Evolutionary conservation across 2,888 invertebrate genomes (phyloP), one percentile per base, ranked within the genome.

Genomic region (Chouioia cunea): DNA sequence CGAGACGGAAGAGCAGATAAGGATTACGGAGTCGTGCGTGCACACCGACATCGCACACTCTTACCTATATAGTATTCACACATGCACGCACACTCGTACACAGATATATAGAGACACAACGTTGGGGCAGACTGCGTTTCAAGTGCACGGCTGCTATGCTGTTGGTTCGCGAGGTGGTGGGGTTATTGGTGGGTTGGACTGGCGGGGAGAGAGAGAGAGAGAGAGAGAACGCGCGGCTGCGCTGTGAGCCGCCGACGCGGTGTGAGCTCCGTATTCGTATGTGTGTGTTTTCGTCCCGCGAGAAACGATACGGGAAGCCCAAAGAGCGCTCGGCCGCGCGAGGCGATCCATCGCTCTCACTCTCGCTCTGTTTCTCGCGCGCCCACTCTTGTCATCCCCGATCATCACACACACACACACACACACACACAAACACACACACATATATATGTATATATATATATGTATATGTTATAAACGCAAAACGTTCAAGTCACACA

Each of bases 301-400:
- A 67, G 73, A 70, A 62, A 56, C 70, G 72, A 46, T 58, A 56
- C 46, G 50, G 52, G 60, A 66, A 53, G 47, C 53, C 72, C 73
- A 73, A 73, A 71, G 73, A 73, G 73, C 71, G 71, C 71, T 68
- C 62, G 71, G 63, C 71, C 68, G 68, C 73, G 60, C 70, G 66
- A 73, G 70, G 65, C 72, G 68, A 65, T 73, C 53, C 65, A 64
- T 46, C 59, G 69, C 46, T 46, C 10, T 27, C 22, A n/a, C 46
- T 58, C 46, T n/a, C 44, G 43, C 57, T 44, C 20, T 4, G 8
- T 36, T 36, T 36, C 43, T 43, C 16, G 15, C 57, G 23, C 43
- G 46, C 54, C 43, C 46, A 15, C 63, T 22, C 46, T 8, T 36
- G 36, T 36, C 36, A 36, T 36, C 36, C 36, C 36, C 36, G 36